Evolutionary conservation across 2,888 invertebrate species (phyloP), one percentile per base, ranked within the genome.

Genomic region (Drepana falcataria): DNA sequence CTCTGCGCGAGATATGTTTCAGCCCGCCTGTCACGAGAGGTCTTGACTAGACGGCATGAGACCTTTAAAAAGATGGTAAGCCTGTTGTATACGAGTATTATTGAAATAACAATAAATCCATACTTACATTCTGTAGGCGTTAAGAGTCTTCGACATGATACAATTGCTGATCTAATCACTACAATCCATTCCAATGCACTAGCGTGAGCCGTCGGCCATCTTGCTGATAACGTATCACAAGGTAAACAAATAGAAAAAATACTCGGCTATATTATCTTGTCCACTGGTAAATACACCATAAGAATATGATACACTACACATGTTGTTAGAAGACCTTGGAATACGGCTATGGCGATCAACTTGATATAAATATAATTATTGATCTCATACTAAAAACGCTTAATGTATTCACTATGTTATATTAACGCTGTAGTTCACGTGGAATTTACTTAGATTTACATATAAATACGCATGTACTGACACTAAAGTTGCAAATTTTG

Each of bases 101-200:
- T 53, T 55, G 57, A 44, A 44, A 9, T 9, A 44, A 7, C 44
- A 44, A 52, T 33, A 53, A 55, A 51, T 57, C 53, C 55, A 77
- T 93, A 95, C 95, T 96, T 92, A 96, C 96, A 96, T 96, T 93
- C 96, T 94, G 91, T 96, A 96, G 81, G 96, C 96, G 93, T 96
- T 96, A 85, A 96, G 94, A 83, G 95, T 95, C 93, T 96, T 96
- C 91, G 96, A 96, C 95, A 96, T 96, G 86, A 92, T 93, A 83
- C 68, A 67, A 71, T 60, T 60, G 67, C 65, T 73, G 65, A 63
- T 73, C 71, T 79, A 79, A 62, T 69, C 78, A 67, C 65, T 66
- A 70, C 64, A 72, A 78, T 79, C 71, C 84, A 83, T 81, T 76
- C 77, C 87, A 86, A 81, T 75, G 69, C 80, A 82, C 79, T 73